Evolutionary conservation across 2,888 invertebrate species (phyloP), one percentile per base, ranked within the genome.

Genomic region (Eupithecia inturbata): DNA sequence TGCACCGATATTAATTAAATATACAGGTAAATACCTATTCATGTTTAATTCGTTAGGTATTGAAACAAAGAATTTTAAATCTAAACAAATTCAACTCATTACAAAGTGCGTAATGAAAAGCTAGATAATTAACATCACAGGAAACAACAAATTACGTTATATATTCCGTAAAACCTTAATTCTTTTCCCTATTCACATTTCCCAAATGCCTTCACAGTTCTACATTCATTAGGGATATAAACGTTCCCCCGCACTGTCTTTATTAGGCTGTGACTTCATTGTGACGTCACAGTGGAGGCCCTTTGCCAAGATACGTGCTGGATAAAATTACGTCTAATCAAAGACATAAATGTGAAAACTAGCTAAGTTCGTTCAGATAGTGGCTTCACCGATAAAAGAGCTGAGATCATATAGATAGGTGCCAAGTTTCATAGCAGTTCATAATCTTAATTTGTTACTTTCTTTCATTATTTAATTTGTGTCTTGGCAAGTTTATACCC

Each of bases 201-300:
- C 49, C 67, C 66, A 14, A 66, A 22, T 36, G 31, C 62, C 57
- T 16, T 9, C 53, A 3, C n/a, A 66, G 33, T 66, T 57, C 60
- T 33, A 57, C 62, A 67, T 72, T 75, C 67, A 75, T 67, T 75
- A 36, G 39, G 71, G 68, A 19, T 39, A 70, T 70, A 68, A 72
- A 28, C 33, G 33, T 31, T 57, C 41, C 22, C 69, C 57, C 68
- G 19, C 19, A n/a, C 33, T 9, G 63, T 63, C 63, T 63, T 63
- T 33, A 63, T 63, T 33, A 33, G 60, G 63, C n/a, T 31, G 63
- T 63, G 63, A 63, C 63, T 33, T 63, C 63, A 63, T 19, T 7
- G 31, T 62, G 28, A 31, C 62, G 62, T 62, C 62, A 62, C 62
- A 62, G 33, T 62, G 62, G 62, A 31, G 31, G 31, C 28, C 22